These are phyloP conservation scores for Temnothorax rugatulus DNA, from an alignment of 2,888 invertebrate species.

Conservation along the genomic window DNA sequence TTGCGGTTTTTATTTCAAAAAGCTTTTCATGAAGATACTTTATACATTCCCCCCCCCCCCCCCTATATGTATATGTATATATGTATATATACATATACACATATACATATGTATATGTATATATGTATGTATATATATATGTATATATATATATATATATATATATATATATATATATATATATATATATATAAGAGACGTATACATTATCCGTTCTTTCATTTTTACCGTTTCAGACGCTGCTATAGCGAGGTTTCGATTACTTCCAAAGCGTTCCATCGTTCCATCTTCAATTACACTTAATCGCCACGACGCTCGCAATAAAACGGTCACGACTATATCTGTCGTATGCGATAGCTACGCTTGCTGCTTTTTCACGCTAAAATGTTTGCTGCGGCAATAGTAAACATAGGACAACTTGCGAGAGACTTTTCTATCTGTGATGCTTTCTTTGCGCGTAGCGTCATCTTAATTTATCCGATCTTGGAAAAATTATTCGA, in stretches of 20 bases:
- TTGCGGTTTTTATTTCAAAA: neutral
- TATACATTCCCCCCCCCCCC: neutral
- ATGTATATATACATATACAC: no score
- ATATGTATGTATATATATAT: no score
- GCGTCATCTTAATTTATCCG: conserved; percentile 6
- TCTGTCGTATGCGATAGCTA: conserved; percentile 40
- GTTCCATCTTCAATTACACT: conserved; percentile 55
- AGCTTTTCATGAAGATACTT: neutral
- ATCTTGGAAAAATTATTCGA: conserved; percentile 12
- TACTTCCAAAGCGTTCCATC: conserved; percentile 56
- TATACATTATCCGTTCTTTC: neutral
- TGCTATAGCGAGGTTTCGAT: conserved; percentile 44
- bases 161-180: no score
- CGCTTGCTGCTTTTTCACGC: conserved; percentile 20
- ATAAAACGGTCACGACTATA: conserved; percentile 43
- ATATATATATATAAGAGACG: no score
- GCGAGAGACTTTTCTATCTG: neutral
- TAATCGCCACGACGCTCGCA: conserved; percentile 51
- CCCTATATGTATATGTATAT: no score
- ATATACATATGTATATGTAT: no score
- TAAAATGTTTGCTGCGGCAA: conserved; percentile 40
- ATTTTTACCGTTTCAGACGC: conserved; percentile 12
- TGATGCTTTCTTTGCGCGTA: neutral
- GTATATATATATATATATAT: no score
- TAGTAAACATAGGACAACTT: neutral